A percentile compares a stretch with the other conserved stretches of the same genome.
Evolutionary conservation across 2,113 vertebrate genomes (phyloP).

Genomic region (Nipponia nippon): DNA sequence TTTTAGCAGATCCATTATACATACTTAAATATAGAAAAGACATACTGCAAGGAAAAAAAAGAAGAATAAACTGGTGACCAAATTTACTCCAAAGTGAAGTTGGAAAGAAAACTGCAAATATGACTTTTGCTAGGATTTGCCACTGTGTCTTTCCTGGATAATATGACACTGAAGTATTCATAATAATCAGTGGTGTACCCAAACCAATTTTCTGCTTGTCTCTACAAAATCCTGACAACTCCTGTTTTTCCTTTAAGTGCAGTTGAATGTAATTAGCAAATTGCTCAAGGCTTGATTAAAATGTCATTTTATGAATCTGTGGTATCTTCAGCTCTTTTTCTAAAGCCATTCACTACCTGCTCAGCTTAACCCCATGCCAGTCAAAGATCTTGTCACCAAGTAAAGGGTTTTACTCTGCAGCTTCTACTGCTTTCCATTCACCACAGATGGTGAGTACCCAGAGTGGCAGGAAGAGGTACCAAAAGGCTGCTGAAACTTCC

Average conservation of each 20-base stretch:
- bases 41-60: neutral
- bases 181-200: slow-evolving; percentile 17
- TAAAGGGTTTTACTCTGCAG: neutral
- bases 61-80: slow-evolving; percentile 32
- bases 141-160: slow-evolving; percentile 24
- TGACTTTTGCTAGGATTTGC: slow-evolving; percentile 32
- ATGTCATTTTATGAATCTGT: slow-evolving; percentile 52
- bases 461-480: neutral
- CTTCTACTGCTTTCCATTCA: neutral
- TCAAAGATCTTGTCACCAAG: neutral
- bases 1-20: slow-evolving; percentile 58
- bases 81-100: slow-evolving; percentile 57
- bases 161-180: slow-evolving; percentile 2
- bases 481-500: neutral
- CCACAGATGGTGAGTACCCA: neutral
- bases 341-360: neutral
- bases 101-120: slow-evolving; percentile 58
- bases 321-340: neutral
- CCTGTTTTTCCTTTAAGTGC: slow-evolving; percentile 46
- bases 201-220: slow-evolving; percentile 49
- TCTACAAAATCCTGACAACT: slow-evolving; percentile 22
- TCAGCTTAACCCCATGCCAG: neutral
- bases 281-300: slow-evolving; percentile 63
- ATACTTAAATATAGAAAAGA: slow-evolving; percentile 60
- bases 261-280: slow-evolving; percentile 64